These are phyloP conservation scores for Galerucella calmariensis DNA, from an alignment of 2,888 invertebrate species.

Conservation along the genomic window DNA sequence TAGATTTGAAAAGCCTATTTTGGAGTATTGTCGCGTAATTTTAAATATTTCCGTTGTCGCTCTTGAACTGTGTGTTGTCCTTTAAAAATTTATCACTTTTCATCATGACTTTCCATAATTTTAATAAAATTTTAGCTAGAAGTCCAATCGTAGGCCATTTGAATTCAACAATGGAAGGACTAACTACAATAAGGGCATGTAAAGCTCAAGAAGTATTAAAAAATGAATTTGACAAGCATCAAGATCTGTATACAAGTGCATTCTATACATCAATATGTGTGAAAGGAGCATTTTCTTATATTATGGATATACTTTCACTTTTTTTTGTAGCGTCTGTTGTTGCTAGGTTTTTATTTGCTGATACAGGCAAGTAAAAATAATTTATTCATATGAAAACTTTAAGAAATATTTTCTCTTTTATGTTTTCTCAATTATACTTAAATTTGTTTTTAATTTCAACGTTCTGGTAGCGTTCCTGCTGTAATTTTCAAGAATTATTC, in stretches of 20 bases:
- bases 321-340: constrained; percentile 52
- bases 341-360: constrained; percentile 49
- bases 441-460: no score
- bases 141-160: constrained; percentile 61
- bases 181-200: constrained; percentile 61
- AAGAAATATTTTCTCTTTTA: no score
- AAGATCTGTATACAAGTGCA: constrained; percentile 57
- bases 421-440: no score
- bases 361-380: constrained; percentile 47
- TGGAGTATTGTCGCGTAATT: no score
- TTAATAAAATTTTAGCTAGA: constrained; percentile 54
- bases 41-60: no score
- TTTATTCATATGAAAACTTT: no score
- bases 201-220: constrained; percentile 58
- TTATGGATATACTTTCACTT: constrained; percentile 55
- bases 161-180: constrained; percentile 61
- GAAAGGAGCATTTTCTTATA: constrained; percentile 63
- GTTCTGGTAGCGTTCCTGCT: no score
- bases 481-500: no score
- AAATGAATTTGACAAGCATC: constrained; percentile 56
- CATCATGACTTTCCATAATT: no score
- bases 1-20: no score
- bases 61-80: no score
- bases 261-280: constrained; percentile 54
- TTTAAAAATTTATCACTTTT: no score